Conservation (phyloP, 2,113 vertebrate species). For the Ailurus styani region DNA sequence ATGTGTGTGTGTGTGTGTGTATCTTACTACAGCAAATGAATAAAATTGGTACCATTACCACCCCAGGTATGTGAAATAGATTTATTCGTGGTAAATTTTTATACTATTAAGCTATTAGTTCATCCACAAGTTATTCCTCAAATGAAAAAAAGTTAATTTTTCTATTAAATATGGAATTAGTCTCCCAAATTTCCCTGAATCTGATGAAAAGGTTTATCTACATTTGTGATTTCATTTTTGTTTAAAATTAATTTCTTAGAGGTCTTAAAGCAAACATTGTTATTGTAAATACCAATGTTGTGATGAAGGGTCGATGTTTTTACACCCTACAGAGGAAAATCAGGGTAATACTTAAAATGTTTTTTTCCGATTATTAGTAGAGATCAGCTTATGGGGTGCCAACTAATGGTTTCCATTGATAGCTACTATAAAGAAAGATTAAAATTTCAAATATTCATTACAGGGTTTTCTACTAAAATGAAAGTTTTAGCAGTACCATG, state of each 20-base stretch:
- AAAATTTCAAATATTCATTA: neutral
- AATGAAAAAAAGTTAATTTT: neutral
- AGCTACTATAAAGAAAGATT: neutral
- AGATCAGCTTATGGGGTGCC: neutral
- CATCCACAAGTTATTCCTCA: neutral
- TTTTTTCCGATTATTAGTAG: neutral
- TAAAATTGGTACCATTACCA: neutral
- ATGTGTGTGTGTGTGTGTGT: neutral
- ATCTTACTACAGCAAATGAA: neutral
- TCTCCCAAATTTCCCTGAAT: neutral
- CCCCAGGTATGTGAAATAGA: neutral
- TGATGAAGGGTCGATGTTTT: neutral
- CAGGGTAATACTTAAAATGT: neutral
- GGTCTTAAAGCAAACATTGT: neutral
- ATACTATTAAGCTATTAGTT: neutral
- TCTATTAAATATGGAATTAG: neutral
- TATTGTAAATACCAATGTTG: neutral
- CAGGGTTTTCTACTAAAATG: neutral
- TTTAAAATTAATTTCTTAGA: constrained; percentile 9
- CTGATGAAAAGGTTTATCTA: neutral
- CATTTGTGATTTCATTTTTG: neutral
- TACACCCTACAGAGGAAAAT: neutral
- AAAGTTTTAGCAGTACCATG: neutral
- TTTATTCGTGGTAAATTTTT: neutral
- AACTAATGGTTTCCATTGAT: neutral